These are phyloP conservation scores for Muscicapa comitata DNA, from an alignment of 2,797 vertebrate species.

Conservation along the genomic window DNA sequence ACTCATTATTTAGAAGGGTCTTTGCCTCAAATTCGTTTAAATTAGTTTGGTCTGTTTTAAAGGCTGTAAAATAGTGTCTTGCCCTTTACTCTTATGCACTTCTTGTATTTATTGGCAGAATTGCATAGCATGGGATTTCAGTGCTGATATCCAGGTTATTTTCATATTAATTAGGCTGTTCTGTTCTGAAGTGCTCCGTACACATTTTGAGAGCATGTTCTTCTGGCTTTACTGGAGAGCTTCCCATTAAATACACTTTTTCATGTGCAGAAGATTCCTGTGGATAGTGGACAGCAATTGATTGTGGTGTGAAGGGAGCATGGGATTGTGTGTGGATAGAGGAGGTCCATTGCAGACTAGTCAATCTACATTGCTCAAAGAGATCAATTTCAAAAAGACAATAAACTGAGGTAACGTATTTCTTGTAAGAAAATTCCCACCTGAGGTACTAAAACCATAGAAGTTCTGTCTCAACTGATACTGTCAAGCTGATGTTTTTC, in stretches of 20 bases:
- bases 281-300: not conserved
- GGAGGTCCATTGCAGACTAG: not conserved
- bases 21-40: not conserved
- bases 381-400: not conserved
- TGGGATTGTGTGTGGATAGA: not conserved
- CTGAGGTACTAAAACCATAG: not conserved
- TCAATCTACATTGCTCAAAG: not conserved
- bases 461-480: not conserved
- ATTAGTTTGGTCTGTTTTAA: not conserved
- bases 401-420: not conserved
- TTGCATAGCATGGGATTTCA: not conserved
- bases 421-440: not conserved
- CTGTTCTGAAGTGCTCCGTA: not conserved
- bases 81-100: not conserved
- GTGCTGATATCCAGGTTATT: not conserved
- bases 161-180: not conserved
- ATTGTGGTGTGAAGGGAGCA: not conserved
- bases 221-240: not conserved
- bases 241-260: not conserved
- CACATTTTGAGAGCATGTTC: not conserved
- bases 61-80: not conserved
- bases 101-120: rapidly evolving
- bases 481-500: not conserved
- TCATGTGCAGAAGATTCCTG: not conserved
- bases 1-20: not conserved